Percentiles rank a stretch among this genome's conserved stretches.
Conservation (phyloP, 1,140 invertebrate species). For the Hestina assimilis region DNA sequence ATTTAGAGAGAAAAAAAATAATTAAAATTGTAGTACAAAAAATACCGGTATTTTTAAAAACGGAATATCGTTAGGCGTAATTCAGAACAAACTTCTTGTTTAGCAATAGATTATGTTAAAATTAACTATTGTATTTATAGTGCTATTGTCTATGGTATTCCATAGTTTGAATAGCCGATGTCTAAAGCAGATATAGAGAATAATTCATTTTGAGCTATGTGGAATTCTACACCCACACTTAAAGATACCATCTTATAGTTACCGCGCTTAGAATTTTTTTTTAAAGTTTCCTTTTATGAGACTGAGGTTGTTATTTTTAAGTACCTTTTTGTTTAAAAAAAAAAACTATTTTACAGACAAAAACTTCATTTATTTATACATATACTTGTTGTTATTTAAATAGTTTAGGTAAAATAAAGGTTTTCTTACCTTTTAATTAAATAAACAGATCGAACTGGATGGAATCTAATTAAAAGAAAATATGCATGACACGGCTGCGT, state of each 20-base stretch:
- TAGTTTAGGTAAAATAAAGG: background rate
- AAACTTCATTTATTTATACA: too few relatives aligned
- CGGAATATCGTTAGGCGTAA: too few relatives aligned
- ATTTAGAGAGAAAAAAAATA: too few relatives aligned
- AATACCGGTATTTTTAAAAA: too few relatives aligned
- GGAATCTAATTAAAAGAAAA: constrained; percentile 30
- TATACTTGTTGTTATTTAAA: too few relatives aligned
- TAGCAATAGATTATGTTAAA: too few relatives aligned
- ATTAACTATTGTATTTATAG: too few relatives aligned
- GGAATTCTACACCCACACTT: constrained; percentile 14
- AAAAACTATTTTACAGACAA: too few relatives aligned
- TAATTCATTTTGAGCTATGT: constrained; percentile 12
- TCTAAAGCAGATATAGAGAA: constrained; percentile 11
- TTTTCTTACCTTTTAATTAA: constrained; percentile 9
- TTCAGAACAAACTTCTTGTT: too few relatives aligned
- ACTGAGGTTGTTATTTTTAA: background rate
- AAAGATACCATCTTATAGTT: constrained; percentile 8
- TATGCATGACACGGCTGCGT: constrained; percentile 11
- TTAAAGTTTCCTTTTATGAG: background rate
- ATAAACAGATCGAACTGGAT: constrained; percentile 16
- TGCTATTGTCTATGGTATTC: background rate
- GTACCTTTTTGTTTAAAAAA: too few relatives aligned
- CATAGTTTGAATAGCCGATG: background rate
- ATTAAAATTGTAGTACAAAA: too few relatives aligned
- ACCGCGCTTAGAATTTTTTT: background rate